Evolutionary conservation across 35 echinoderm and acorn worm species (phyloP).

Genomic region (Stichopus chloronotus): DNA sequence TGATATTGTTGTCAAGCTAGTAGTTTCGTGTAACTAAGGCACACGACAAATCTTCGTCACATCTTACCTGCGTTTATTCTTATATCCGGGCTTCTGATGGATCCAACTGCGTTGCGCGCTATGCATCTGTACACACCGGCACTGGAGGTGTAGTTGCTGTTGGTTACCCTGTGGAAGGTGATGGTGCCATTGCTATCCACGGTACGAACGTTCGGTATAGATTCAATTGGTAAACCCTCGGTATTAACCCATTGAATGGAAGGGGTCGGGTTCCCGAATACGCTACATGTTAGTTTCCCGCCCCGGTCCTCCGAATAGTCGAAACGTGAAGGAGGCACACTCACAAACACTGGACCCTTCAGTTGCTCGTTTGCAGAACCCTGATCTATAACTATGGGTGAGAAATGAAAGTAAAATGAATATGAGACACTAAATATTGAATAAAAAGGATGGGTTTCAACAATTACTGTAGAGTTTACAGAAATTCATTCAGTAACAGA

Average conservation of each 20-base stretch:
- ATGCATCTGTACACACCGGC: conserved; percentile 84
- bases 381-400: not conserved
- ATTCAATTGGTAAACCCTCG: conserved; percentile 66
- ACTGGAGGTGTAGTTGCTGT: conserved; percentile 59
- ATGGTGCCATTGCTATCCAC: conserved; percentile 82
- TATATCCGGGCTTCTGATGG: conserved; percentile 86
- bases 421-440: not conserved
- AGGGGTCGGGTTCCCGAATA: conserved; percentile 76
- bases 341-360: conserved; percentile 83
- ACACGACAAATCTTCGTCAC: no score
- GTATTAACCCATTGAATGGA: conserved; percentile 72
- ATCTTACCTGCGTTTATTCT: conserved; percentile 89
- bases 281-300: conserved; percentile 75
- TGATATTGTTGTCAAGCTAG: no score
- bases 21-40: no score
- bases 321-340: conserved; percentile 68
- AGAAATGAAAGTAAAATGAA: not conserved
- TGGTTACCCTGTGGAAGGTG: conserved; percentile 64
- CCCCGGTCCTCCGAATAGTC: conserved; percentile 74
- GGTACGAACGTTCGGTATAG: conserved; percentile 64
- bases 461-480: no score
- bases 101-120: conserved; percentile 75
- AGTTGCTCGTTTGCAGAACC: conserved; percentile 27
- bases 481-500: no score
- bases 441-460: not conserved